Base-by-base conservation (phyloP, 2,888 invertebrate species). In the Ligdia adustata region DNA sequence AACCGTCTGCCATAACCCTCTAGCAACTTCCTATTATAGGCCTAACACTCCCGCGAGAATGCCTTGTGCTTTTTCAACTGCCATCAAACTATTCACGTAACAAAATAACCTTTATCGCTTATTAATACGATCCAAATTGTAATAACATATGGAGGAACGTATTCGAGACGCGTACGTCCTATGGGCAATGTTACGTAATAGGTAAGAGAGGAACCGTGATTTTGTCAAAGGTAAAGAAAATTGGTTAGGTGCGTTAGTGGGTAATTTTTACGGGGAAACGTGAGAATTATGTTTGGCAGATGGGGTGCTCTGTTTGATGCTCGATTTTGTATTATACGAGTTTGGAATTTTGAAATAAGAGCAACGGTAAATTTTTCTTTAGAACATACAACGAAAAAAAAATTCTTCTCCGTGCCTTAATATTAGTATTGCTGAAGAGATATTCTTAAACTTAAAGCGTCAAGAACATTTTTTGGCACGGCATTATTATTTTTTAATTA, bases 161-260 rank as follows among this genome's bases (percentile, higher is more conserved):
- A 87, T 88, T 83, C 87, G 66, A 64, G 63, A 67, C 79, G 82
- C 87, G 85, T 86, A 64, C 73, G 86, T 81, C 89, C 86, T 87
- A 79, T 80, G 88, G 87, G 89, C 85, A 82, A 89, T 87, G 89
- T 89, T 82, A 82, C 81, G 82, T 88, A 88, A 87, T 86, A 84
- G 81, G 83, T 78, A 76, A 73, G 70, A 71, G 78, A 75, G 76
- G 72, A 64, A 69, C 65, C 74, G 81, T 82, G 88, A 89, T 90
- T 90, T 84, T 84, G 87, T 89, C 88, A 90, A 89, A 90, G 89
- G 89, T 89, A 89, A 60, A 86, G 82, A 87, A 88, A 88, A 90
- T 88, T 90, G 87, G 85, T 86, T 85, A 79, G 57, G 57, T 60
- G 55, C 75, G 83, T 82, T 83, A 83, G 79, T 82, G 80, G 82